A percentile compares a stretch with the other conserved stretches of the same genome.
Evolutionary conservation across 2,888 invertebrate species (phyloP).

Genomic region (Cephus runcator): DNA sequence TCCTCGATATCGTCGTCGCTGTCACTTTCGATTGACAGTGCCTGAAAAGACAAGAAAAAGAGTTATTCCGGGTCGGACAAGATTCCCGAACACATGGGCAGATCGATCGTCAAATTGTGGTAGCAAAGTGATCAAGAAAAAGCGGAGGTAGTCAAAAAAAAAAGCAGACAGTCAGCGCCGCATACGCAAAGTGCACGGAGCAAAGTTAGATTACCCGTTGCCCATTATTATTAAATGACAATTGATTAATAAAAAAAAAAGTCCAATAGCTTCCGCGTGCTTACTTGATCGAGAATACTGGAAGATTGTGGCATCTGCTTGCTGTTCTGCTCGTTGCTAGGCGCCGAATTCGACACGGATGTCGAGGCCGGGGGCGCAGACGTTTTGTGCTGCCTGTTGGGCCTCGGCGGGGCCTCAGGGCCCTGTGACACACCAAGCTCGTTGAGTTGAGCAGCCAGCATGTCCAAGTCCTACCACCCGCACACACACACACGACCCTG

Average conservation of each 20-base stretch:
- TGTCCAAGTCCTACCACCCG: conserved; percentile 89
- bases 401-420: conserved; percentile 77
- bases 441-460: conserved; percentile 94
- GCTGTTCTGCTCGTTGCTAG: conserved; percentile 59
- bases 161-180: neutral
- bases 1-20: conserved; percentile 87
- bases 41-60: conserved; percentile 42
- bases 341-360: conserved; percentile 49
- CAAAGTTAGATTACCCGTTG: neutral
- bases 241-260: neutral
- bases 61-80: neutral
- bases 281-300: conserved; percentile 62
- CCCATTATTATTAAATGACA: neutral
- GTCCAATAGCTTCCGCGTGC: conserved; percentile 16
- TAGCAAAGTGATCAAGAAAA: neutral
- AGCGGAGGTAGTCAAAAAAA: neutral
- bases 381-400: conserved; percentile 60
- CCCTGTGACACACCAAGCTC: conserved; percentile 86
- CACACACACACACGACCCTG: conserved; percentile 59
- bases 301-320: conserved; percentile 60
- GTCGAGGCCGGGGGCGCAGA: conserved; percentile 45
- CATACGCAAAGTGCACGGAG: neutral
- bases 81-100: neutral
- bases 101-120: neutral
- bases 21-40: conserved; percentile 63